A percentile compares a stretch with the other conserved stretches of the same genome.
phyloP scores from a whole-genome alignment of 2,113 vertebrate genomes.

The Paramormyrops kingsleyae region DNA sequence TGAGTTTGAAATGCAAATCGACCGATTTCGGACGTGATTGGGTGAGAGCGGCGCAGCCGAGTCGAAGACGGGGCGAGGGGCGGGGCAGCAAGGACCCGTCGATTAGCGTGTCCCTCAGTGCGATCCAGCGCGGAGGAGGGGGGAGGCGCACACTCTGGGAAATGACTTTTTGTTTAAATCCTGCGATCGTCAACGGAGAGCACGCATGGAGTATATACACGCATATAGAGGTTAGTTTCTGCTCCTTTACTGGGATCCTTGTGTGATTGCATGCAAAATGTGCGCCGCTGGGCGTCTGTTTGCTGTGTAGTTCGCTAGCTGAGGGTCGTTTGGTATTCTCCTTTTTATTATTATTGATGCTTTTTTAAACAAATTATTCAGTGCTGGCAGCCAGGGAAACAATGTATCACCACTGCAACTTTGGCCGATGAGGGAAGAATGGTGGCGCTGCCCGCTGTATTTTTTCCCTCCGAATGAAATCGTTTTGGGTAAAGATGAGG shows the following conservation, averaged over 20 bases:
- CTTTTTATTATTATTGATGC: constrained; percentile 32
- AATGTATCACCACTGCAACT: neutral
- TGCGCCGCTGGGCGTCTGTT: constrained; percentile 42
- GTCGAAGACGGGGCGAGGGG: constrained; percentile 37
- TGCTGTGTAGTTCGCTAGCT: constrained; percentile 21
- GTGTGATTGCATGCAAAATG: constrained; percentile 27
- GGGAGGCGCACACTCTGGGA: constrained; percentile 23
- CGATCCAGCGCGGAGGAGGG: constrained; percentile 49
- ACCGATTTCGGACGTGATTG: constrained; percentile 47
- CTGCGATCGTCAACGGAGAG: neutral
- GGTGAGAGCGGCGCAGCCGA: constrained; percentile 23
- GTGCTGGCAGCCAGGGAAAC: constrained; percentile 1
- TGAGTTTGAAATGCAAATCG: constrained; percentile 50
- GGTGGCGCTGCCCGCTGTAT: constrained; percentile 26
- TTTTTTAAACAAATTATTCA: constrained; percentile 46
- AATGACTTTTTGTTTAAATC: constrained; percentile 23
- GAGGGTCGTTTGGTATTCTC: neutral
- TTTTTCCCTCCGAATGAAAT: neutral
- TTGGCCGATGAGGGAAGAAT: constrained; percentile 31
- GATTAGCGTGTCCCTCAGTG: constrained; percentile 39
- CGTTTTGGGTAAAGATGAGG: constrained; percentile 10
- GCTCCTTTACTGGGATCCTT: neutral
- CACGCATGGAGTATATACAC: neutral
- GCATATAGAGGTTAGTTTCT: neutral
- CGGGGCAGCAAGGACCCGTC: constrained; percentile 37